These are phyloP conservation scores for Meiosimyza decipiens DNA, from an alignment of 2,888 invertebrate genomes.

Conservation along the genomic window DNA sequence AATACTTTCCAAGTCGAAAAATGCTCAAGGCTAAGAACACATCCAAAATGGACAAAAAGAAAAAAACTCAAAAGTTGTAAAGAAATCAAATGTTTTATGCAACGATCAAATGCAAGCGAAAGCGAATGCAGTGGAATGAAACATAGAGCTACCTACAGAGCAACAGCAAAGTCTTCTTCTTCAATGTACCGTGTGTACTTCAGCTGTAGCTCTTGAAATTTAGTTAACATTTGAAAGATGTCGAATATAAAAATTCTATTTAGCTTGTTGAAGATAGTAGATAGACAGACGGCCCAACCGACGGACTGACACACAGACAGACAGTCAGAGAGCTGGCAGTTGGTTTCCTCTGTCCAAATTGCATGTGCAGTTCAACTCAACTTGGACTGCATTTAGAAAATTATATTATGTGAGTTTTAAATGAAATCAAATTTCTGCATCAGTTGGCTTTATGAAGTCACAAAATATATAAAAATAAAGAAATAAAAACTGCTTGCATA, in stretches of 20 bases:
- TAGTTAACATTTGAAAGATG: too few species aligned
- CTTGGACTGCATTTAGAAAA: neutral
- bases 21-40: neutral
- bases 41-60: neutral
- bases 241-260: too few species aligned
- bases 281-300: too few species aligned
- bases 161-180: too few species aligned
- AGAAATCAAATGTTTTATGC: conserved; percentile 16
- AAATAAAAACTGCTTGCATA: neutral
- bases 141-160: too few species aligned
- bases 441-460: conserved; percentile 18
- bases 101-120: neutral
- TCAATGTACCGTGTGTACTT: too few species aligned
- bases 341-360: too few species aligned
- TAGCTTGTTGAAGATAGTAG: too few species aligned
- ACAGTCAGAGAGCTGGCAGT: too few species aligned
- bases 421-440: conserved; percentile 28
- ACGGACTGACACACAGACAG: too few species aligned
- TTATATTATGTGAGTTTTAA: conserved; percentile 8
- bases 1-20: neutral
- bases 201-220: too few species aligned
- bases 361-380: too few species aligned
- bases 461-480: conserved; percentile 4
- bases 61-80: neutral
- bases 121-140: neutral